Evolutionary conservation across 2,888 invertebrate species (phyloP), one percentile per base, ranked within the genome.

Genomic region (Hedychridium roseum): DNA sequence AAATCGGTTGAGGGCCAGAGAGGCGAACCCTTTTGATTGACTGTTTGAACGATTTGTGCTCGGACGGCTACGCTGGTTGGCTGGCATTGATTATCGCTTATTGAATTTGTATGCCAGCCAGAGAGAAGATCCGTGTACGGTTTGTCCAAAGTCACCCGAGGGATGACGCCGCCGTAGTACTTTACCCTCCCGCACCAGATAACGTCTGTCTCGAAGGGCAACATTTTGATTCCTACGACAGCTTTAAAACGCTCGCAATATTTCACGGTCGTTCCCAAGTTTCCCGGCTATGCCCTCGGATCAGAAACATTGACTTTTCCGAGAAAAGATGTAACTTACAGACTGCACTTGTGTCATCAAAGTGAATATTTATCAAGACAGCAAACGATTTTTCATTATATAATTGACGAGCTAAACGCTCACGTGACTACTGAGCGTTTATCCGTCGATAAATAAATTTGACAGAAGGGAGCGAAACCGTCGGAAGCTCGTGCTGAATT

Each of bases 31-130:
- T 69, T 73, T 72, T 76, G 75, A 74, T 76, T 76, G 74, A 74
- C 75, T 76, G 75, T 76, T 76, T 76, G 74, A 76, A 74, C 75
- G 74, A 74, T 76, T 76, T 74, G 73, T 72, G 71, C 70, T 70
- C 67, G 63, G 57, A 53, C 61, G 64, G 57, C 64, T 64, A 65
- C 68, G 56, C 63, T 58, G 66, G 61, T 66, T 56, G 65, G 63
- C 68, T 74, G 70, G 70, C 75, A 76, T 75, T 76, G 76, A 76
- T 76, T 75, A 76, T 75, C 71, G 67, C 71, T 76, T 76, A 76
- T 76, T 76, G 74, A 74, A 74, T 76, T 76, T 75, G 74, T 67
- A 60, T 60, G 63, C 60, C 49, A 37, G 64, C 53, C 50, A 47
- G 54, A 56, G 52, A 51, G 57, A 57, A 54, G 58, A 57, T 49